A percentile compares a stretch with the other conserved stretches of the same genome.
Evolutionary conservation across 2,797 vertebrate genomes (phyloP).

Genomic region (Sphaeramia orbicularis): DNA sequence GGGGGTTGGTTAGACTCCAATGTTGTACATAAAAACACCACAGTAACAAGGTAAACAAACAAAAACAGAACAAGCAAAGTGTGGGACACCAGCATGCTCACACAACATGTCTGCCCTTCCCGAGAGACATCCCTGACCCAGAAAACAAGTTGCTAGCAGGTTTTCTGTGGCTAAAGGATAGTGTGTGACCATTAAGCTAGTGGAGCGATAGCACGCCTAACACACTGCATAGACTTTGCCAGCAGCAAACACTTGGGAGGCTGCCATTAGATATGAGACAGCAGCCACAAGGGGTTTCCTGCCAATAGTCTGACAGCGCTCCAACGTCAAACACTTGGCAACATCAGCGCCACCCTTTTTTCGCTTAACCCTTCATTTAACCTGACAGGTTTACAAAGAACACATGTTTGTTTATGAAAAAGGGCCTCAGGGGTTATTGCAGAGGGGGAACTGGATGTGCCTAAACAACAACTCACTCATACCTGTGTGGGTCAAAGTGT

Average conservation of each 20-base stretch:
- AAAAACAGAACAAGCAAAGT: conserved; percentile 14
- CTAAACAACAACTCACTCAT: background rate
- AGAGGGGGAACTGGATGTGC: background rate
- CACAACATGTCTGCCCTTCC: conserved; percentile 3
- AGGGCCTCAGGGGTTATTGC: conserved; percentile 10
- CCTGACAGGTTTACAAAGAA: conserved; percentile 56
- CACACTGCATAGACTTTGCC: conserved; percentile 23
- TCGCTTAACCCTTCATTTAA: conserved; percentile 63
- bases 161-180: conserved; percentile 47
- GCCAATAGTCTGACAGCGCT: conserved; percentile 52
- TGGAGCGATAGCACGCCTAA: conserved; percentile 24
- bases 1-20: conserved; percentile 8
- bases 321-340: conserved; percentile 56
- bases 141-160: conserved; percentile 39
- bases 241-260: conserved; percentile 48
- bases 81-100: conserved; percentile 19
- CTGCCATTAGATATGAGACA: conserved; percentile 58
- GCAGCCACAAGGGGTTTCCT: conserved; percentile 53
- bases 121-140: conserved; percentile 28
- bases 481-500: background rate
- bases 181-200: conserved; percentile 41
- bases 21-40: conserved; percentile 20
- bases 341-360: conserved; percentile 30
- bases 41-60: conserved; percentile 18
- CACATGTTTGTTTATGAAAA: conserved; percentile 44